Percentiles rank a stretch among this genome's conserved stretches.
phyloP scores from a whole-genome alignment of 2,113 vertebrate genomes.

The Scalopus aquaticus region DNA sequence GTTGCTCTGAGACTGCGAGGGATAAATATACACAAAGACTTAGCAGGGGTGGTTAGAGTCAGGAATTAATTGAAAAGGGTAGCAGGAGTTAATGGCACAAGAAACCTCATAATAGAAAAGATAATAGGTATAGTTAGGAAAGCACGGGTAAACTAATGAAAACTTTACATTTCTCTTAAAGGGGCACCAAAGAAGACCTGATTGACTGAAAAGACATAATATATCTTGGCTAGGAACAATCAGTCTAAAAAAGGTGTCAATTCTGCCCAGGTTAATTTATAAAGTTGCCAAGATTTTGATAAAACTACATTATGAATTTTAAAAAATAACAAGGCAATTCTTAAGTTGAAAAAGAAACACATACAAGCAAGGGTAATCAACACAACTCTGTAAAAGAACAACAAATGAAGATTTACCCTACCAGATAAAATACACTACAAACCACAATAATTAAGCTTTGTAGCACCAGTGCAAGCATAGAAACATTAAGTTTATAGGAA shows the following conservation, averaged over 20 bases:
- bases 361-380: conserved; percentile 12
- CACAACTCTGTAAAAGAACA: not conserved
- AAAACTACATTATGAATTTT: not conserved
- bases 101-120: not conserved
- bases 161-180: conserved; percentile 2
- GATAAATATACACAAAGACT: not conserved
- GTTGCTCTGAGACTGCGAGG: not conserved
- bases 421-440: not conserved
- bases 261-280: not conserved
- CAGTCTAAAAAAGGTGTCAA: not conserved
- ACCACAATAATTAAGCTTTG: not conserved
- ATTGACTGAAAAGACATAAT: not conserved
- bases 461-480: too few relatives aligned
- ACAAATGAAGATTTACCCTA: not conserved
- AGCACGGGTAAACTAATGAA: conserved; percentile 12
- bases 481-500: not conserved
- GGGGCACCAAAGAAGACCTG: not conserved
- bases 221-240: not conserved
- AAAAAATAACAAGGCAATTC: not conserved
- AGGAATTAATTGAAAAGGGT: not conserved
- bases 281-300: not conserved
- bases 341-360: conserved; percentile 1
- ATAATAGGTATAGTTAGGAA: not conserved
- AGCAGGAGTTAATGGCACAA: not conserved
- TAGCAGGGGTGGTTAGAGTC: not conserved